Conservation (phyloP, 1,140 invertebrate genomes). For the Neodiprion fabricii region DNA sequence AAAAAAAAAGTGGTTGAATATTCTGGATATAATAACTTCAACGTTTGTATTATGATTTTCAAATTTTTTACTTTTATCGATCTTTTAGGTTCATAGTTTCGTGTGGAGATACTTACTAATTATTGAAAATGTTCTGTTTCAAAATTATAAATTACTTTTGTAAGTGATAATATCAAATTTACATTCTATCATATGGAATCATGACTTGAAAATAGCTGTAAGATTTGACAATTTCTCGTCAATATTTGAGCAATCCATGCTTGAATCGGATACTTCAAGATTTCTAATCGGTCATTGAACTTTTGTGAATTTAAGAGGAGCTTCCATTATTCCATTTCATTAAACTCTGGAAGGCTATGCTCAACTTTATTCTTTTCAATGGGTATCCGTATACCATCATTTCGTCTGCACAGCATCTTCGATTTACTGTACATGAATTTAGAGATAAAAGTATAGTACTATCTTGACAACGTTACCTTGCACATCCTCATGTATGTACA, state of each 20-base stretch:
- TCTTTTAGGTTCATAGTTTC: background rate
- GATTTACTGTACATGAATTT: conserved; percentile 9
- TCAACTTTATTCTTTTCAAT: conserved; percentile 40
- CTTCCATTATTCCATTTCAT: conserved; percentile 1
- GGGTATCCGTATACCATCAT: conserved; percentile 13
- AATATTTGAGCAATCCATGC: too few relatives aligned
- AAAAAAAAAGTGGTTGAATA: background rate
- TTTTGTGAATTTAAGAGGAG: conserved; percentile 1
- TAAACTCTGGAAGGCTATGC: conserved; percentile 30
- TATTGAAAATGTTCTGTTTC: background rate
- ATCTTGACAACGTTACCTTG: conserved; percentile 22
- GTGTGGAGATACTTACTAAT: background rate
- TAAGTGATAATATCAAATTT: background rate
- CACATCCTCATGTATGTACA: conserved; percentile 29
- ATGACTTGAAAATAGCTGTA: too few relatives aligned
- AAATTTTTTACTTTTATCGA: background rate
- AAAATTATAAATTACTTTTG: background rate
- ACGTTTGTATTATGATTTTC: background rate
- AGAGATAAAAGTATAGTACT: conserved; percentile 11
- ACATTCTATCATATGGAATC: too few relatives aligned
- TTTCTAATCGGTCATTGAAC: background rate
- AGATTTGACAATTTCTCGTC: too few relatives aligned
- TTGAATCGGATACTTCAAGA: too few relatives aligned
- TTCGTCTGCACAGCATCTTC: conserved; percentile 7
- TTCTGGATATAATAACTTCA: background rate